phyloP scores from a whole-genome alignment of 1,140 invertebrate genomes.

The Proctacanthus coquilletti region DNA sequence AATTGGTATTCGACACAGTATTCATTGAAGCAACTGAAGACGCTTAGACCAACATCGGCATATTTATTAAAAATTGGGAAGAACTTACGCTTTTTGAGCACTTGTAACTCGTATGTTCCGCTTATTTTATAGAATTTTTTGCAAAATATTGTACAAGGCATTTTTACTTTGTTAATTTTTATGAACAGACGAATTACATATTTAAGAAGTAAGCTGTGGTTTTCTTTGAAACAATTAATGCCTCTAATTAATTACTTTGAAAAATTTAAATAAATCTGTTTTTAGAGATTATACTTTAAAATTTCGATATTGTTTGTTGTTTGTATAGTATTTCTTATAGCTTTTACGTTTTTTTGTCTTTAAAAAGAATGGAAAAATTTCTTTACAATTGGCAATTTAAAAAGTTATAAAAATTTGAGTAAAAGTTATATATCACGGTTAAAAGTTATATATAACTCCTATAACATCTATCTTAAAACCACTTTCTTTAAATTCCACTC shows the following conservation, averaged over 20 bases:
- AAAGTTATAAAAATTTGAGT: no score
- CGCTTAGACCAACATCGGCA: not conserved
- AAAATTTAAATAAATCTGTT: not conserved
- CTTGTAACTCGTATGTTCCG: not conserved
- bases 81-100: not conserved
- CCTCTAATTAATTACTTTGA: not conserved
- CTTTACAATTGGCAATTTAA: no score
- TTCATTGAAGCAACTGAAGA: conserved; percentile 17
- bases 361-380: no score
- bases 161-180: not conserved
- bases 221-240: not conserved
- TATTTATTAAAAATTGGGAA: not conserved
- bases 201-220: not conserved
- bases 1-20: conserved; percentile 25
- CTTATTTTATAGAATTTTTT: not conserved
- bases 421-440: no score
- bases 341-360: no score
- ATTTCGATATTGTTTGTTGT: no score
- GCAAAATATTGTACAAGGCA: not conserved
- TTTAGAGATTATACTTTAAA: no score
- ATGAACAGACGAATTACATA: not conserved
- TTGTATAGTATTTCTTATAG: no score
- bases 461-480: conserved; percentile 8
- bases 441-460: no score
- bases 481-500: conserved; percentile 32